These are phyloP conservation scores for Oxytorus armatus DNA, from an alignment of 2,888 invertebrate species.

Conservation along the genomic window DNA sequence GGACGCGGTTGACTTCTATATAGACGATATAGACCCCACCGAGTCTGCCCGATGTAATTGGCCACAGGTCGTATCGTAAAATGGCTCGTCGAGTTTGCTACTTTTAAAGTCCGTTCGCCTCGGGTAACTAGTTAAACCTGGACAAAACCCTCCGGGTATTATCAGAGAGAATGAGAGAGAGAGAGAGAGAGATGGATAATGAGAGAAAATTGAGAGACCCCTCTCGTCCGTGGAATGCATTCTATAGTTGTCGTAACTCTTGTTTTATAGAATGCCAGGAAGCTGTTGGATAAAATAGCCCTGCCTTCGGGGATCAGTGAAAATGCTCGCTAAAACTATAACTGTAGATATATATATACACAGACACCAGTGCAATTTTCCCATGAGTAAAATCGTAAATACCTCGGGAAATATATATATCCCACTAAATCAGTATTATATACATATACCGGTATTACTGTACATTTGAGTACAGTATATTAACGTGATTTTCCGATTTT, in stretches of 20 bases:
- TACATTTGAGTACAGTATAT: neutral
- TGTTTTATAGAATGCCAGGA: conserved; percentile 73
- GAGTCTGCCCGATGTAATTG: conserved; percentile 77
- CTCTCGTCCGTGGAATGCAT: conserved; percentile 71
- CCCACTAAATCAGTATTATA: neutral
- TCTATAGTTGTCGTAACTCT: conserved; percentile 74
- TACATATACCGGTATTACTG: neutral
- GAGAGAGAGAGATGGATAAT: conserved; percentile 28
- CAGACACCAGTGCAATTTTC: conserved; percentile 27
- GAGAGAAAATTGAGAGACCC: conserved; percentile 26
- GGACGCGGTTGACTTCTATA: conserved; percentile 80
- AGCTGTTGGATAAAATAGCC: conserved; percentile 63
- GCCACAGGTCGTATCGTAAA: conserved; percentile 71
- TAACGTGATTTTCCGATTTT: conserved; percentile 24
- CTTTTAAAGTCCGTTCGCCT: conserved; percentile 81
- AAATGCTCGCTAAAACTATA: conserved; percentile 44
- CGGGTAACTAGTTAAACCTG: conserved; percentile 74
- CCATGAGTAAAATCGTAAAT: conserved; percentile 19
- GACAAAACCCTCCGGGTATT: conserved; percentile 72
- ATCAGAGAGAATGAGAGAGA: conserved; percentile 26
- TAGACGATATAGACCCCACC: conserved; percentile 79
- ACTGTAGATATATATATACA: conserved; percentile 12
- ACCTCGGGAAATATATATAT: conserved; percentile 14
- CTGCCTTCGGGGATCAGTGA: conserved; percentile 54
- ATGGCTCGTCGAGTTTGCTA: conserved; percentile 72